phyloP scores from a whole-genome alignment of 2,888 invertebrate genomes.

The Beris morrisii region DNA sequence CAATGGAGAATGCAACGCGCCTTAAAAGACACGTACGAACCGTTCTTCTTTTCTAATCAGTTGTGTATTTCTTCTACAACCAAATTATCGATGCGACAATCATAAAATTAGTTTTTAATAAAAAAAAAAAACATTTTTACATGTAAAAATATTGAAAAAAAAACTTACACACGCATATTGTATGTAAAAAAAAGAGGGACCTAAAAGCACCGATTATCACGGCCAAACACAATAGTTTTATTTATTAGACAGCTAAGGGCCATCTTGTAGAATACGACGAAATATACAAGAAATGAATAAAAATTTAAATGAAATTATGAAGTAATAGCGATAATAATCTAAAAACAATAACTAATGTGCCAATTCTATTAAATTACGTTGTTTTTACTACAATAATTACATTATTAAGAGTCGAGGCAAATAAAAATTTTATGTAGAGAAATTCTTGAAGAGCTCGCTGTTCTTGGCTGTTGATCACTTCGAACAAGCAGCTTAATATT shows the following conservation, averaged over 20 bases:
- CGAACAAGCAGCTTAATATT: too few relatives aligned
- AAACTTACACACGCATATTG: background rate
- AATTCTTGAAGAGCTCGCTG: too few relatives aligned
- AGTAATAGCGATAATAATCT: conserved; percentile 17
- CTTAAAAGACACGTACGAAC: background rate
- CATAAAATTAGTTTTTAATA: conserved; percentile 11
- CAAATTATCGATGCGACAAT: conserved; percentile 31
- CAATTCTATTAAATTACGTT: conserved; percentile 33
- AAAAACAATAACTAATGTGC: conserved; percentile 40
- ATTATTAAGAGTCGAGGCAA: too few relatives aligned
- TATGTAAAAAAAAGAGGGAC: conserved; percentile 22
- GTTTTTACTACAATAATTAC: too few relatives aligned
- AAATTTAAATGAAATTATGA: background rate
- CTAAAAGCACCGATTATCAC: conserved; percentile 29
- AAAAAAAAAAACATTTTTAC: too few relatives aligned
- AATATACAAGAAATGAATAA: conserved; percentile 1
- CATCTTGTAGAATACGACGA: conserved; percentile 12
- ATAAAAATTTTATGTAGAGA: too few relatives aligned
- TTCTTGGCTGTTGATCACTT: too few relatives aligned
- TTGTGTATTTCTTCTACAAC: too few relatives aligned
- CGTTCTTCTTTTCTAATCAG: conserved; percentile 4
- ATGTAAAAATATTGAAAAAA: conserved; percentile 1
- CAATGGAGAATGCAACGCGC: background rate
- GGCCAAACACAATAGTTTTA: conserved; percentile 25
- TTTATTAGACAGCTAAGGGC: conserved; percentile 12